Evolutionary conservation across 2,888 invertebrate genomes (phyloP), one percentile per base, ranked within the genome.

Genomic region (Sycophila texana): DNA sequence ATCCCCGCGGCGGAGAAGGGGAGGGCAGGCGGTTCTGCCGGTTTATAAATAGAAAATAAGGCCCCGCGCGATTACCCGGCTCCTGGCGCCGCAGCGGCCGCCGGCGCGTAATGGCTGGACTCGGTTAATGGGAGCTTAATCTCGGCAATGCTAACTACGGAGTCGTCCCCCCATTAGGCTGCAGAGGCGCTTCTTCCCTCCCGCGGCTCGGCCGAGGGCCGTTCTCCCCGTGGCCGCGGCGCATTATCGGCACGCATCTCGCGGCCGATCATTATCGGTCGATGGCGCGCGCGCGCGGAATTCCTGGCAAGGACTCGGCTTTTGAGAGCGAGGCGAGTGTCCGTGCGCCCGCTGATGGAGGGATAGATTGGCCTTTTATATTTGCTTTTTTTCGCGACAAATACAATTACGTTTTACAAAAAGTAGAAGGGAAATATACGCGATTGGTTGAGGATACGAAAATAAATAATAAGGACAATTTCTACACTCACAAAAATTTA

Each of bases 81-180:
- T 77, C 80, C 74, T 83, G 83, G 82, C 39, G 4, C 26, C 63
- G 26, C 74, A 22, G 14, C n/a, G 22, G 16, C 22, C 67, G 39
- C 4, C 30, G 16, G 49, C 68, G 70, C 84, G 82, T 85, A 85
- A 86, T 84, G 85, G 67, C 83, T 83, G 82, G 83, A 82, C 81
- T 84, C 83, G 83, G 83, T 87, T 87, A 87, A 87, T 87, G 86
- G 85, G 85, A 86, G 86, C 84, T 86, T 87, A 87, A 87, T 86
- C 86, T 83, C 84, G 81, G 16, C 72, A 60, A 72, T 79, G 82
- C 81, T 84, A 83, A 83, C 82, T 82, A 83, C 81, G 20, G 22
- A 51, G 20, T 67, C 66, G 18, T 51, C 55, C 60, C 13, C 63
- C 57, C 65, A 55, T 74, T 65, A 47, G 47, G 22, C 57, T 65